phyloP scores from a whole-genome alignment of 2,888 invertebrate genomes.

The Perdita meconis region DNA sequence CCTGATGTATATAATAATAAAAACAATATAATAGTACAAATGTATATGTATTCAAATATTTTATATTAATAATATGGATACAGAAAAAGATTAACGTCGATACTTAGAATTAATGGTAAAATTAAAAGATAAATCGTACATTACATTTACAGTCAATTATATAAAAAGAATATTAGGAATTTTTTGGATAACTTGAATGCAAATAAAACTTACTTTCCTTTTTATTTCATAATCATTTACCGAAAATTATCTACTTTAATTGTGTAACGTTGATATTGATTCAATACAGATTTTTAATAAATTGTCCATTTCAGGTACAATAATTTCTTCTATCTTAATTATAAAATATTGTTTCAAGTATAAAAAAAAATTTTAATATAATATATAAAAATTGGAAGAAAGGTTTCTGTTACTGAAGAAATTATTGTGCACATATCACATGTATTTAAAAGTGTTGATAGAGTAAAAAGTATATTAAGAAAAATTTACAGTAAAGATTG shows the following conservation, averaged over 20 bases:
- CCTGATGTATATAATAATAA: too few species aligned
- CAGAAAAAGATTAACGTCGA: neutral
- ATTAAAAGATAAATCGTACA: neutral
- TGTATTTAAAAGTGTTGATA: neutral
- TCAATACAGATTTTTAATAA: slow-evolving; percentile 13
- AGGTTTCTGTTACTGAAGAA: neutral
- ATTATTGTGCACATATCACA: neutral
- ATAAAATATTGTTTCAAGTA: slow-evolving; percentile 7
- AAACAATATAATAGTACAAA: too few species aligned
- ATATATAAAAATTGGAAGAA: neutral
- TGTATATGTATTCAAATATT: slow-evolving; percentile 1
- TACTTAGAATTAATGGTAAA: slow-evolving; percentile 1
- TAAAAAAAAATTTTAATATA: slow-evolving; percentile 9
- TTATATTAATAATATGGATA: neutral
- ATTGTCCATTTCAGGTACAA: slow-evolving; percentile 4
- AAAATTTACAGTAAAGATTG: too few species aligned
- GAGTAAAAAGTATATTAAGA: neutral
- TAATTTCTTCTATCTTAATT: neutral
- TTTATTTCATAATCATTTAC: slow-evolving; percentile 12
- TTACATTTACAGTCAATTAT: neutral
- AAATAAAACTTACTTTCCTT: neutral
- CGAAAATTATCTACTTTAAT: neutral
- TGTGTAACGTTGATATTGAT: slow-evolving; percentile 1
- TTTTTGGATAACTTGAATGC: slow-evolving; percentile 12
- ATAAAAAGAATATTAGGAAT: slow-evolving; percentile 23